Evolutionary conservation across 1,140 invertebrate genomes (phyloP).

Genomic region (Heliconius melpomene): DNA sequence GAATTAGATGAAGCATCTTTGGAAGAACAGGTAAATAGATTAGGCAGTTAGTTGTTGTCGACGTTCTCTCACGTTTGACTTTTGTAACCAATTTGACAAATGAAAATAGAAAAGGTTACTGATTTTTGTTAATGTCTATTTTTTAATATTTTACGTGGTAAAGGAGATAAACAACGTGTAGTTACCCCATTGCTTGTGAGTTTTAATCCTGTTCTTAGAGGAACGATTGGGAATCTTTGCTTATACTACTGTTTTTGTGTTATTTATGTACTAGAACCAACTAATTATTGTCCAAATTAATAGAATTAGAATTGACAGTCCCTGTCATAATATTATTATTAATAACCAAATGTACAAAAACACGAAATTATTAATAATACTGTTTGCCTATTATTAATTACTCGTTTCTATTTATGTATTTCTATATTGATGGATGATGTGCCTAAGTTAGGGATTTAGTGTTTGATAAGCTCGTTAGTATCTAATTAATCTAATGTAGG

Average conservation of each 20-base stretch:
- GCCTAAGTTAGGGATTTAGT: not conserved
- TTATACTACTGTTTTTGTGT: too few species aligned
- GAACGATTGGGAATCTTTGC: too few species aligned
- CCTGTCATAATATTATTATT: too few species aligned
- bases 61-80: constrained; percentile 8
- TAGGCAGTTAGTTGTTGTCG: not conserved
- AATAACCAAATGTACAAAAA: too few species aligned
- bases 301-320: too few species aligned
- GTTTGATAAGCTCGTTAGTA: not conserved
- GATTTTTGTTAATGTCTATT: not conserved
- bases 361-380: too few species aligned
- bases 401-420: not conserved
- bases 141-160: not conserved
- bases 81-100: not conserved
- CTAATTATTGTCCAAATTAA: too few species aligned
- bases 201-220: too few species aligned
- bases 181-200: too few species aligned
- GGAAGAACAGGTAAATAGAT: constrained; percentile 54
- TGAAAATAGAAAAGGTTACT: not conserved
- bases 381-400: not conserved
- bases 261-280: too few species aligned
- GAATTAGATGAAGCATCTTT: constrained; percentile 58
- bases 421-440: not conserved
- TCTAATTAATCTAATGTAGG: not conserved
- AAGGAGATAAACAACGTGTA: too few species aligned